Evolutionary conservation across 2,888 invertebrate genomes (phyloP), one percentile per base, ranked within the genome.

Genomic region (Ligdia adustata): DNA sequence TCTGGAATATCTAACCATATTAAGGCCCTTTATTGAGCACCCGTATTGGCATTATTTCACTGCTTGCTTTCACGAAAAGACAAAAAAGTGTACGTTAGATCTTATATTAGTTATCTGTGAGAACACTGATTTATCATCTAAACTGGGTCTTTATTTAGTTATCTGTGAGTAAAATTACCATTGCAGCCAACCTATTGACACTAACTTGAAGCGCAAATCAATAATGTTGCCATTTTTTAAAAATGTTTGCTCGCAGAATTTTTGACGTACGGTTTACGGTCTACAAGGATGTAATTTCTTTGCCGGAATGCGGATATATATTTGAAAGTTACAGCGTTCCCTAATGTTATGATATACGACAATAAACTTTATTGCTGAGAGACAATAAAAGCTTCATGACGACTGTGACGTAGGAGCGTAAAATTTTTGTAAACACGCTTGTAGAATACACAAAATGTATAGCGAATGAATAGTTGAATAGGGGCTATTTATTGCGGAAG

Each of bases 391-490:
- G 60, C 49, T 57, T 31, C 18, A 31, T 35, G 49, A 44, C 39
- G 24, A 29, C 69, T 71, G 74, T 78, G 82, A 82, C 82, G 82
- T 80, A 65, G 61, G 60, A 65, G 61, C 81, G 81, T 77, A 82
- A 78, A 85, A 89, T 89, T 90, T 90, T 91, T 89, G 90, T 91
- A 91, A 91, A 91, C 90, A 90, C 90, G 90, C 90, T 90, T 89
- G 89, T 88, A 84, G 62, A 89, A 89, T 87, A 84, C 79, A 83
- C 80, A 83, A 83, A 82, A 80, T 83, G 75, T 85, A 82, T 82
- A 78, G 54, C 54, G 57, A 59, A 72, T 60, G 77, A 79, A 77
- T 80, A 82, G 79, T 79, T 79, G 78, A 82, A 79, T 82, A 74
- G 72, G n/a, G 85, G 85, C 87, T 89, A 90, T 90, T 88, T 90